Percentiles rank a stretch among this genome's conserved stretches.
phyloP scores from a whole-genome alignment of 2,113 vertebrate species.

The Thinocorus orbignyianus region DNA sequence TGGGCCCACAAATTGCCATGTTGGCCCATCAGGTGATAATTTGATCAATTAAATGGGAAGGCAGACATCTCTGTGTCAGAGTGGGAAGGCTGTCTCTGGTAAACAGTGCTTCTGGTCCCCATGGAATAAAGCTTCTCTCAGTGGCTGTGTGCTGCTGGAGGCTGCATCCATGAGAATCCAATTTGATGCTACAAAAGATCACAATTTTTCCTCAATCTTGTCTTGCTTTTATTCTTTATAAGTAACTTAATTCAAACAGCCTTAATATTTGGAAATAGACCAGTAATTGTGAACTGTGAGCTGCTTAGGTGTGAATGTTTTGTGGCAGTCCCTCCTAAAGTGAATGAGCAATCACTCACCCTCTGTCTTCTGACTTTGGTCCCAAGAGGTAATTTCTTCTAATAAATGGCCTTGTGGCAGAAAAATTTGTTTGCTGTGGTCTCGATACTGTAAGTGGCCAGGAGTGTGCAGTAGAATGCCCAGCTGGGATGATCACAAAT shows the following conservation, averaged over 20 bases:
- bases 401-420: background rate
- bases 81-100: background rate
- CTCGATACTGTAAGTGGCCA: background rate
- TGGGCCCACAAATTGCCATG: fast-evolving
- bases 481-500: background rate
- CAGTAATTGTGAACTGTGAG: background rate
- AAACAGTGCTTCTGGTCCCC: background rate
- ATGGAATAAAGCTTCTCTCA: background rate
- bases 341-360: background rate
- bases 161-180: background rate
- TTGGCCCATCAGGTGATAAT: background rate
- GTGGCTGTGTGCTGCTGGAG: background rate
- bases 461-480: background rate
- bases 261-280: background rate
- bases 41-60: background rate
- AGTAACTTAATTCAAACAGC: background rate
- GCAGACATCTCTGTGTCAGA: background rate
- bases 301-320: background rate
- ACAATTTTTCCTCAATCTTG: fast-evolving
- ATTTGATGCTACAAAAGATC: background rate
- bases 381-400: background rate
- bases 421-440: background rate
- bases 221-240: background rate
- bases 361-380: background rate
- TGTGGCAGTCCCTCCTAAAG: background rate